Evolutionary conservation across 1,140 invertebrate genomes (phyloP).

Genomic region (Trichonephila clavipes): DNA sequence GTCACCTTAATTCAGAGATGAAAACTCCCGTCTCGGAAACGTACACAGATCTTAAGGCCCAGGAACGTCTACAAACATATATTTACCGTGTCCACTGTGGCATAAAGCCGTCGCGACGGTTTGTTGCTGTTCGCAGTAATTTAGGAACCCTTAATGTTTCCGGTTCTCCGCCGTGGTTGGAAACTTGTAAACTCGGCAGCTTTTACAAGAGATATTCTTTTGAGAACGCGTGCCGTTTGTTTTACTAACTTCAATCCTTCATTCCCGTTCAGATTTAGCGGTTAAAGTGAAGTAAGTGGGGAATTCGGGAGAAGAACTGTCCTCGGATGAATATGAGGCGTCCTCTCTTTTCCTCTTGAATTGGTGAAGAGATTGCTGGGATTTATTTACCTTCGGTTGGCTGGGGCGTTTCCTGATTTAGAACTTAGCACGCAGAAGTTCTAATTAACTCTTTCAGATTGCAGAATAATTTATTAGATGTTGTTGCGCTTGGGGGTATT

Average conservation of each 20-base stretch:
- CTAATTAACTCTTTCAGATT: neutral
- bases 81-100: conserved; percentile 70
- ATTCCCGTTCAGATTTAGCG: neutral
- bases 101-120: conserved; percentile 57
- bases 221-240: conserved; percentile 48
- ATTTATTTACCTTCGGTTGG: conserved; percentile 6
- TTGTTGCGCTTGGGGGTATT: neutral
- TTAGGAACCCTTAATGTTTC: conserved; percentile 70
- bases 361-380: neutral
- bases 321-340: neutral
- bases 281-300: conserved; percentile 51
- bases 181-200: conserved; percentile 73
- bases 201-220: conserved; percentile 54
- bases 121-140: conserved; percentile 68
- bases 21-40: neutral
- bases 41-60: neutral
- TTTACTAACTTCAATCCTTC: conserved; percentile 58
- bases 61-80: conserved; percentile 61
- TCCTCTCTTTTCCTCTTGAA: neutral
- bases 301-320: neutral
- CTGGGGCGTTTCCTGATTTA: neutral
- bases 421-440: neutral
- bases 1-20: conserved; percentile 15
- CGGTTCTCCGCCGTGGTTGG: conserved; percentile 42
- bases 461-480: conserved; percentile 7